Base-by-base conservation (phyloP, 2,888 invertebrate species). In the Cepaea hortensis region DNA sequence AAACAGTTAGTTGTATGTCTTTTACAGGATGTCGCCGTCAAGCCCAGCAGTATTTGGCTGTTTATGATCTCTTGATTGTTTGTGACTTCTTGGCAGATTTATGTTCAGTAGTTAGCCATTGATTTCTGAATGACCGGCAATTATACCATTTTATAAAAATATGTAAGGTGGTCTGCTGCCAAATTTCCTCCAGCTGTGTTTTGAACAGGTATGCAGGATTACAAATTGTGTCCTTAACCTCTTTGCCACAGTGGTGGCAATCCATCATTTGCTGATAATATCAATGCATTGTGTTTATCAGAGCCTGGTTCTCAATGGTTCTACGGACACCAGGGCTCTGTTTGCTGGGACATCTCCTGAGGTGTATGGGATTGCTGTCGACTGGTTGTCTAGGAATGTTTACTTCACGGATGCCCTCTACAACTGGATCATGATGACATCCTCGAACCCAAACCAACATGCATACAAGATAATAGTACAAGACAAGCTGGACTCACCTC, bases 371-470 rank as follows among this genome's bases (percentile, higher is more conserved):
- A 81, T 94, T 68, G 92, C 91, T 0, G 91, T 93, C 5, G 94
- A 94, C 89, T 94, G 94, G 94, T 81, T 92, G 23, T 92, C 92
- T 7, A 90, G 91, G n/a, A 93, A 93, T 85, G 82, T 94, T 18
- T 94, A 93, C 88, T 93, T 92, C 91, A 91, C 93, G 7, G 94
- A 94, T 88, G 90, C 92, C 11, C 89, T 93, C 68, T 94, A 93
- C 87, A 92, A 93, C 90, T 93, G 93, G 93, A 92, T 94, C 75
- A 89, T 91, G 50, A 90, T 93, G 90, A 91, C 91, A 15, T 90
- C 93, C 13, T 84, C 91, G 3, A 83, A 86, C 18, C 86, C 90
- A 18, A 70, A 13, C 80, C 72, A 80, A 35, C 50, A 15, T 3
- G 80, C 80, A 15, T 90, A 91, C 89, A 79, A 23, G 61, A 85